phyloP scores from a whole-genome alignment of 2,797 vertebrate species.

The Mastacembelus armatus region DNA sequence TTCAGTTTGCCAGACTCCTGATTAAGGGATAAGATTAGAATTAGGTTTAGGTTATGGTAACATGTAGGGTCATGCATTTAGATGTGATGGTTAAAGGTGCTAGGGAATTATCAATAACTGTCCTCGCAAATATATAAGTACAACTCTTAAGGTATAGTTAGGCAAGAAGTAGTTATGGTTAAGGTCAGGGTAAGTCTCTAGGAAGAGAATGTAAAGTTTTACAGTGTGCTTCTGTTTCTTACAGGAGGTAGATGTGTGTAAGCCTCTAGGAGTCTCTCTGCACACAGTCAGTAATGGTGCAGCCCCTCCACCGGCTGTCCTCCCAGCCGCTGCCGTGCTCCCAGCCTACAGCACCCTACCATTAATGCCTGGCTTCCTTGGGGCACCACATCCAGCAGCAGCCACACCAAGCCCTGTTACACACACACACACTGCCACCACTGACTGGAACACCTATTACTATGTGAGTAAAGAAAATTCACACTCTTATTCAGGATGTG shows the following conservation, averaged over 20 bases:
- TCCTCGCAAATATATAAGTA: too few relatives aligned
- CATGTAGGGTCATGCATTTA: too few relatives aligned
- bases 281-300: conserved; percentile 79
- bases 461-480: conserved; percentile 70
- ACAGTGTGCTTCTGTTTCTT: conserved; percentile 14
- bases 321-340: conserved; percentile 75
- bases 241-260: conserved; percentile 82
- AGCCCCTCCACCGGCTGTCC: conserved; percentile 76
- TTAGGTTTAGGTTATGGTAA: too few relatives aligned
- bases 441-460: conserved; percentile 81
- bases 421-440: conserved; percentile 67
- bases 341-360: conserved; percentile 84
- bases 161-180: too few relatives aligned
- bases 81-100: too few relatives aligned
- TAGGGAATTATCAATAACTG: too few relatives aligned
- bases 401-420: conserved; percentile 58
- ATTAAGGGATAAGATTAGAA: too few relatives aligned
- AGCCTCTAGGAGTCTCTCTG: conserved; percentile 80
- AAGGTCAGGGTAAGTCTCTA: too few relatives aligned
- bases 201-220: too few relatives aligned
- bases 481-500: background rate
- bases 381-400: conserved; percentile 72
- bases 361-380: conserved; percentile 84
- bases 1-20: too few relatives aligned
- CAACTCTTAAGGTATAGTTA: too few relatives aligned